Conservation (phyloP, 2,888 invertebrate species). For the Anodontia alba region DNA sequence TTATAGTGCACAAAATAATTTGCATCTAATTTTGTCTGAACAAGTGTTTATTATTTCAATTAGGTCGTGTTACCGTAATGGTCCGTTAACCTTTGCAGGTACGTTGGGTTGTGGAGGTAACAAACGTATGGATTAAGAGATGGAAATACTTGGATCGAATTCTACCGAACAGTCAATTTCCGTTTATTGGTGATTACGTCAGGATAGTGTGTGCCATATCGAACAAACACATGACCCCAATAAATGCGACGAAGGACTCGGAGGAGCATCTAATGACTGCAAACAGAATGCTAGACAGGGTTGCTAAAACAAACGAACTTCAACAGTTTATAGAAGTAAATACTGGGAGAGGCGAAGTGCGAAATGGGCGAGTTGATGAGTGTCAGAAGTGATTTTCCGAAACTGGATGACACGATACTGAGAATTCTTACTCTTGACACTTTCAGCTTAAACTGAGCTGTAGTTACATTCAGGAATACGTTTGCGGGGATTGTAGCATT, state of each 20-base stretch:
- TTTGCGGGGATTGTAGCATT: constrained; percentile 30
- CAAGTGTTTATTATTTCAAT: no score
- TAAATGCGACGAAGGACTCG: not conserved
- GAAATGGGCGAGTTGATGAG: not conserved
- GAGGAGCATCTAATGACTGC: not conserved
- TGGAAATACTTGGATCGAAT: not conserved
- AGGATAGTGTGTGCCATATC: not conserved
- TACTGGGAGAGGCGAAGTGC: not conserved
- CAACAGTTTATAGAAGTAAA: not conserved
- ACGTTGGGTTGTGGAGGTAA: not conserved
- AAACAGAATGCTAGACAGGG: not conserved
- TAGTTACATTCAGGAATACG: constrained; percentile 42
- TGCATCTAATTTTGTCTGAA: no score
- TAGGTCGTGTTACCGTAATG: no score
- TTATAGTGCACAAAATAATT: no score
- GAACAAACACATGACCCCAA: not conserved
- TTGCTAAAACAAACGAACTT: not conserved
- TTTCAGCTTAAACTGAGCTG: constrained; percentile 44
- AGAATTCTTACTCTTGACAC: constrained; percentile 36
- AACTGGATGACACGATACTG: constrained; percentile 7
- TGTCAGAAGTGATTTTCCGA: not conserved
- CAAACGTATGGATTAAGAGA: not conserved
- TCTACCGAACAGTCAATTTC: not conserved
- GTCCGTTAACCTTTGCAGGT: not conserved
- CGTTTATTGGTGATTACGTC: not conserved